These are phyloP conservation scores for Mythimna lalbum DNA, from an alignment of 2,888 invertebrate genomes.

Conservation along the genomic window DNA sequence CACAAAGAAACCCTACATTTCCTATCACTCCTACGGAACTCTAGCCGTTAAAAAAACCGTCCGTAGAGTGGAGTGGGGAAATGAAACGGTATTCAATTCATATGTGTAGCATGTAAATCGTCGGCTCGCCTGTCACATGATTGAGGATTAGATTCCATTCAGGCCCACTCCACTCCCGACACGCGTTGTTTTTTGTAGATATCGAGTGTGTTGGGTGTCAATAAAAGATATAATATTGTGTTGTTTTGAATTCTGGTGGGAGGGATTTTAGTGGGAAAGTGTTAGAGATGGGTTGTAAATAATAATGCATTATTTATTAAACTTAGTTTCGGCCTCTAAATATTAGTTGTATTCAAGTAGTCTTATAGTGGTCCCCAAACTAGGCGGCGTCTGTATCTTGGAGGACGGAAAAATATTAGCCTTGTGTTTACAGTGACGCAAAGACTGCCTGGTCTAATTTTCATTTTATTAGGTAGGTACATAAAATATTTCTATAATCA, in stretches of 20 bases:
- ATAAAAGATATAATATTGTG: slow-evolving; percentile 15
- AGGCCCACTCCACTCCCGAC: slow-evolving; percentile 49
- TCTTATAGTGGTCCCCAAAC: no score
- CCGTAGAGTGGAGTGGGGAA: slow-evolving; percentile 68
- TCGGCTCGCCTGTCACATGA: slow-evolving; percentile 61
- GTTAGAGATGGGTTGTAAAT: background rate
- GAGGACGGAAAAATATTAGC: no score
- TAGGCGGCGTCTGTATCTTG: no score
- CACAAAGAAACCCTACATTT: no score
- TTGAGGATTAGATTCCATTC: slow-evolving; percentile 79
- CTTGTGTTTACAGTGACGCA: no score
- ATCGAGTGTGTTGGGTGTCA: slow-evolving; percentile 21
- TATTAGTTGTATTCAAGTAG: no score
- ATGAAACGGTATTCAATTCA: slow-evolving; percentile 81
- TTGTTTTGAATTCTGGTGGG: background rate
- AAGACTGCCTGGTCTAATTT: no score
- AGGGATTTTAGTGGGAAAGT: background rate
- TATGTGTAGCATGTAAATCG: slow-evolving; percentile 64
- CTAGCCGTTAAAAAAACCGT: slow-evolving; percentile 70
- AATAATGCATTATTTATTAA: no score
- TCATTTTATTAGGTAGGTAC: no score
- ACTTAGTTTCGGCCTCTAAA: no score
- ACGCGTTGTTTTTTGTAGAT: slow-evolving; percentile 50
- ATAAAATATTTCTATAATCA: no score
- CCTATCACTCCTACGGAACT: slow-evolving; percentile 62